Conservation (phyloP, 2,888 invertebrate genomes). For the Antheraea yamamai region DNA sequence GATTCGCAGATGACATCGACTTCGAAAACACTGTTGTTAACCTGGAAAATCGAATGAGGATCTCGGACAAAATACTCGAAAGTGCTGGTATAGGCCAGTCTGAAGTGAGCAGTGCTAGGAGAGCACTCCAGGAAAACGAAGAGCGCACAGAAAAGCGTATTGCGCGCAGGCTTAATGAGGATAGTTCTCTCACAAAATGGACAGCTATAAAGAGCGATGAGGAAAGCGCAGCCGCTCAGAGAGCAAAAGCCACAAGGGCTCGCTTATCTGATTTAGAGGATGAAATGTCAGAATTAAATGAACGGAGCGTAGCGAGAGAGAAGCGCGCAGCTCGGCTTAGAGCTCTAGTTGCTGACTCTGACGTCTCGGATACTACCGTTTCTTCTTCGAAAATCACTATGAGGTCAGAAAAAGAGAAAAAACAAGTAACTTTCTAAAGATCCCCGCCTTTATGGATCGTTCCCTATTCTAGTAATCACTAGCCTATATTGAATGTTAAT, state of each 20-base stretch:
- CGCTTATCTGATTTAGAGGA: slow-evolving; percentile 87
- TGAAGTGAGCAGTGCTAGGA: slow-evolving; percentile 73
- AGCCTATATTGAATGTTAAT: slow-evolving; percentile 39
- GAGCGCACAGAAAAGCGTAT: slow-evolving; percentile 76
- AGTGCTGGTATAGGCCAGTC: slow-evolving; percentile 83
- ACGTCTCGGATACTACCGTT: slow-evolving; percentile 61
- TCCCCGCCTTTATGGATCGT: slow-evolving; percentile 34
- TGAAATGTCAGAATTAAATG: slow-evolving; percentile 87
- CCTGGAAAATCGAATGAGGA: slow-evolving; percentile 81
- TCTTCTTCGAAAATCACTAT: slow-evolving; percentile 64
- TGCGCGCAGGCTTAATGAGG: slow-evolving; percentile 68
- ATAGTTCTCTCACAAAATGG: slow-evolving; percentile 83
- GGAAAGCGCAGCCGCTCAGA: slow-evolving; percentile 82
- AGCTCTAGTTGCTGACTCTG: slow-evolving; percentile 85
- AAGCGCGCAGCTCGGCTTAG: slow-evolving; percentile 86
- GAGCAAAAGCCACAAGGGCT: slow-evolving; percentile 86
- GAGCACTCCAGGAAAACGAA: slow-evolving; percentile 74
- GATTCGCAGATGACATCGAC: slow-evolving; percentile 84
- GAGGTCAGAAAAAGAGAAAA: slow-evolving; percentile 73
- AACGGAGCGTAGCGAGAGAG: slow-evolving; percentile 86
- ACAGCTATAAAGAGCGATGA: slow-evolving; percentile 79
- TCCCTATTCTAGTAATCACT: slow-evolving; percentile 47
- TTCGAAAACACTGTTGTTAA: slow-evolving; percentile 83
- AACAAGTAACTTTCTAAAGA: slow-evolving; percentile 75
- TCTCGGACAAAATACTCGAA: slow-evolving; percentile 85